A percentile compares a stretch with the other conserved stretches of the same genome.
These are phyloP conservation scores for Brachyistius frenatus DNA, from an alignment of 2,113 vertebrate genomes.

Conservation along the genomic window DNA sequence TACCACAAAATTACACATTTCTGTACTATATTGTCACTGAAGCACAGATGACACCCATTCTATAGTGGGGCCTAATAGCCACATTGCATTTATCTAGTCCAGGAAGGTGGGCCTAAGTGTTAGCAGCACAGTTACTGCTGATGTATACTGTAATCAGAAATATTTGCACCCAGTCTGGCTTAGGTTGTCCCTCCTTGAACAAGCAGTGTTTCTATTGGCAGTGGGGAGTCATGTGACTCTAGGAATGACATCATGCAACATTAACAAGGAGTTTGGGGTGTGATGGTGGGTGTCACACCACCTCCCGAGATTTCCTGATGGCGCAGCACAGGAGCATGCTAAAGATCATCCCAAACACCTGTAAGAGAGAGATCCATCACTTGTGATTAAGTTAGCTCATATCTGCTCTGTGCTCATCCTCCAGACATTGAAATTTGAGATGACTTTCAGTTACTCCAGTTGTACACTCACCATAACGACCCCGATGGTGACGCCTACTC, in stretches of 20 bases:
- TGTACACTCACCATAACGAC: conserved; percentile 89
- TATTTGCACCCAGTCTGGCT: conserved; percentile 35
- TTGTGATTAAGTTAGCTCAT: neutral
- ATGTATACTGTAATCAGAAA: conserved; percentile 43
- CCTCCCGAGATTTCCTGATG: conserved; percentile 91
- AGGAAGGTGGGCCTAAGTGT: conserved; percentile 43
- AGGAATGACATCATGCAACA: conserved; percentile 82
- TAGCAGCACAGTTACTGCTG: conserved; percentile 46
- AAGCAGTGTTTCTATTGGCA: conserved; percentile 69
- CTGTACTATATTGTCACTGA: conserved; percentile 57
- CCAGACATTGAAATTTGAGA: neutral
- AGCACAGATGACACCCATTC: conserved; percentile 66
- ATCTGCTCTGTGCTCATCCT: neutral
- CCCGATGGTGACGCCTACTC: conserved; percentile 89
- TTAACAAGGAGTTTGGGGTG: conserved; percentile 43
- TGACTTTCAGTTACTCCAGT: neutral
- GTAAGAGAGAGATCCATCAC: conserved; percentile 29
- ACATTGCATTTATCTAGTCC: conserved; percentile 56
- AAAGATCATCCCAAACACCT: conserved; percentile 97
- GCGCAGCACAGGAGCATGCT: conserved; percentile 96
- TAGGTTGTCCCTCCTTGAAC: conserved; percentile 48
- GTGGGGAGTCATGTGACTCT: conserved; percentile 70
- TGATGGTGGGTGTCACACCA: conserved; percentile 85
- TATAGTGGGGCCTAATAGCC: conserved; percentile 63
- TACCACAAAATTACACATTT: conserved; percentile 65